phyloP scores from a whole-genome alignment of 1,140 invertebrate species.

The Tetragnatha versicolor region DNA sequence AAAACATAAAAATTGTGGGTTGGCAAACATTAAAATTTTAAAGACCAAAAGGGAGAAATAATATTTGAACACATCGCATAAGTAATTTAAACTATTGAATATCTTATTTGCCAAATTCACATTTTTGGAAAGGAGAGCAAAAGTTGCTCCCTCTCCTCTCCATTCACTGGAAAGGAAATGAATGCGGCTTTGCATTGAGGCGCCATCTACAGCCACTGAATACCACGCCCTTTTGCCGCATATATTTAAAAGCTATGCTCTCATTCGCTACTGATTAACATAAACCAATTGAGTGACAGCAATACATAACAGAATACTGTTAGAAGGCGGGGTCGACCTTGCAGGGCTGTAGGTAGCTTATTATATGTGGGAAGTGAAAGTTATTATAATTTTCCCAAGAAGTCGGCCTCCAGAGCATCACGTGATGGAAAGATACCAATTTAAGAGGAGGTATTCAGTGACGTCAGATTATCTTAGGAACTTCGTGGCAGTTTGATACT shows the following conservation, averaged over 20 bases:
- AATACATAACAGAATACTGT: neutral
- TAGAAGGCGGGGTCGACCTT: neutral
- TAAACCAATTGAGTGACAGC: conserved; percentile 13
- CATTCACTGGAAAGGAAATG: no score
- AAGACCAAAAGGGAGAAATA: no score
- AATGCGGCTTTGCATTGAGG: conserved; percentile 13
- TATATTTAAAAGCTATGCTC: conserved; percentile 3
- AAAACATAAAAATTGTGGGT: no score
- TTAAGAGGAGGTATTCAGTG: conserved; percentile 36
- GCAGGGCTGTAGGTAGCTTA: neutral
- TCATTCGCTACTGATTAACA: conserved; percentile 35
- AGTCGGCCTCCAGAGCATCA: neutral
- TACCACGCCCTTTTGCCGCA: conserved; percentile 33
- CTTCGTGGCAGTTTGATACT: conserved; percentile 36
- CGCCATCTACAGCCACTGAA: conserved; percentile 21
- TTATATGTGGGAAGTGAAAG: conserved; percentile 12
- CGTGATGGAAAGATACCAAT: conserved; percentile 16
- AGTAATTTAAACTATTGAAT: no score
- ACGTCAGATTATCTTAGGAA: conserved; percentile 18
- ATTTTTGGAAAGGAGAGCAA: no score
- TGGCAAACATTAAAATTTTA: no score
- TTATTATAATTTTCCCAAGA: conserved; percentile 32
- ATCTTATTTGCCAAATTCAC: no score
- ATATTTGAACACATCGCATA: no score
- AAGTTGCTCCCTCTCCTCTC: no score